Conservation (phyloP, 2,113 vertebrate species). For the Istiophorus platypterus region DNA sequence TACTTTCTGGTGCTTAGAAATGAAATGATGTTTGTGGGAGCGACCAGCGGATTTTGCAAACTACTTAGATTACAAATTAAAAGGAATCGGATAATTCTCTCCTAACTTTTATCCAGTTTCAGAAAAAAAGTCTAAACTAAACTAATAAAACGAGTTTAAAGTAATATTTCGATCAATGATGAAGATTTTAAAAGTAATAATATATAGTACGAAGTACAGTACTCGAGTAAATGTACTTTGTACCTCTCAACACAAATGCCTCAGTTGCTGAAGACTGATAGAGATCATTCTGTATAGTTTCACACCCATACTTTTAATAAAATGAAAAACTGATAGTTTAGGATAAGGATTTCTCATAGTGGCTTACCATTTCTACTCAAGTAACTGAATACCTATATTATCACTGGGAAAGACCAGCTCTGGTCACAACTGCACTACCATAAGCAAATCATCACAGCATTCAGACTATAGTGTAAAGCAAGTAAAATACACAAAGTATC, state of each 20-base stretch:
- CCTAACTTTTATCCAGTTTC: neutral
- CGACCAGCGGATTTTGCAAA: constrained; percentile 42
- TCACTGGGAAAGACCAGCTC: neutral
- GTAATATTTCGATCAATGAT: neutral
- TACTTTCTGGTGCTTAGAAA: constrained; percentile 65
- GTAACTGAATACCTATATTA: neutral
- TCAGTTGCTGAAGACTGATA: too few species aligned
- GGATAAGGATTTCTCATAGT: too few species aligned
- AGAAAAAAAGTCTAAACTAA: neutral
- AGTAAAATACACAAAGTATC: neutral
- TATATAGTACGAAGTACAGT: too few species aligned
- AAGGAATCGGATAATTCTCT: neutral
- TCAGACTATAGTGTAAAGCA: neutral
- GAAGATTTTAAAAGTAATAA: neutral
- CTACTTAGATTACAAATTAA: constrained; percentile 26
- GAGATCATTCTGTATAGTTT: too few species aligned
- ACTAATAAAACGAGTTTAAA: neutral
- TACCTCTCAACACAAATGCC: too few species aligned
- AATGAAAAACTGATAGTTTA: neutral
- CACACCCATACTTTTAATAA: neutral
- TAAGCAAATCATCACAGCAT: neutral
- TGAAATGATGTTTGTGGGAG: constrained; percentile 62
- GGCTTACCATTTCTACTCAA: neutral
- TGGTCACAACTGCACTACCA: neutral
- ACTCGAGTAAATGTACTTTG: too few species aligned